Percentiles rank a stretch among this genome's conserved stretches.
Conservation (phyloP, 2,113 vertebrate species). For the Peromyscus polionotus region DNA sequence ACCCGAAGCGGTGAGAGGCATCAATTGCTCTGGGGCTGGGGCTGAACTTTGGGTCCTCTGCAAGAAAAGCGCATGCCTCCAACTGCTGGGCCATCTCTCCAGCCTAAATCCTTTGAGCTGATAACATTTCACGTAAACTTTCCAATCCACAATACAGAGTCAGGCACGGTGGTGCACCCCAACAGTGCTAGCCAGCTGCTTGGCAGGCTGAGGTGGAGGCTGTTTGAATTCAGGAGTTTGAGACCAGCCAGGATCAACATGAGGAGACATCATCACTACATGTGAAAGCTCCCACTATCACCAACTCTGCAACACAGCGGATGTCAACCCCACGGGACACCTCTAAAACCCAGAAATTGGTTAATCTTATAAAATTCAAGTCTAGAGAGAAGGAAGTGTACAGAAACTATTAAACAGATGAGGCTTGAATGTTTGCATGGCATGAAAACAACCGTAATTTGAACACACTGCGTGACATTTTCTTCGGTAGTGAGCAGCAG, state of each 20-base stretch:
- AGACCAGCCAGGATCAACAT: background rate
- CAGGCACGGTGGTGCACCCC: background rate
- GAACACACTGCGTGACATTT: background rate
- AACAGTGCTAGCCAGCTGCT: background rate
- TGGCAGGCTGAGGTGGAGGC: background rate
- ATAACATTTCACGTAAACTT: background rate
- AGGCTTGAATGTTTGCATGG: background rate
- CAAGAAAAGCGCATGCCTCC: background rate
- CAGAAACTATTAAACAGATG: background rate
- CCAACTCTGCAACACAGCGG: background rate
- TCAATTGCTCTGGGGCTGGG: background rate
- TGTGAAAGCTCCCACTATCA: background rate
- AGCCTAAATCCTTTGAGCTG: background rate
- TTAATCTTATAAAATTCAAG: constrained; percentile 8
- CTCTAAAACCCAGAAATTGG: background rate
- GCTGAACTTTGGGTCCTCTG: background rate
- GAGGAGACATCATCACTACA: background rate
- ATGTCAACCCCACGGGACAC: background rate
- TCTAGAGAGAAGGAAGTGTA: background rate
- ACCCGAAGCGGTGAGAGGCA: background rate
- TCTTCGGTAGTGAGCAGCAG: background rate
- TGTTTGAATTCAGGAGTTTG: background rate
- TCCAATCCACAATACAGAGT: background rate
- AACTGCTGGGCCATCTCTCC: background rate
- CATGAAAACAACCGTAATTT: background rate